phyloP scores from a whole-genome alignment of 2,797 vertebrate species.

The Cyclopterus lumpus region DNA sequence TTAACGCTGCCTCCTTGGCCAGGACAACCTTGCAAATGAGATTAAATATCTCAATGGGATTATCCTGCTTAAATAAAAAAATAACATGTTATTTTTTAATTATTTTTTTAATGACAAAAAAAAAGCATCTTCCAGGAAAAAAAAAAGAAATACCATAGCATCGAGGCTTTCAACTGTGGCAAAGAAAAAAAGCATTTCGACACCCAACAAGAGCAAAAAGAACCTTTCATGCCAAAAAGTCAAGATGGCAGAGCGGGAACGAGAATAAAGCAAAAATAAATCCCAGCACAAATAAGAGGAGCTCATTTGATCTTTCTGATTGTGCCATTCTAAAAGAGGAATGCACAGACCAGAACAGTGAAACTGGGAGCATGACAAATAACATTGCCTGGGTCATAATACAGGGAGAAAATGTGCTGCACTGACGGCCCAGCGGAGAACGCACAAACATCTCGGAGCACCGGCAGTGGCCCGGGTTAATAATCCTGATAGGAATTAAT shows the following conservation, averaged over 20 bases:
- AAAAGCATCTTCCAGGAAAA: neutral
- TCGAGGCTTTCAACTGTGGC: conserved; percentile 27
- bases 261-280: conserved; percentile 49
- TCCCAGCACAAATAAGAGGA: conserved; percentile 52
- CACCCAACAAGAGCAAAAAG: conserved; percentile 28
- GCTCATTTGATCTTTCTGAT: conserved; percentile 56
- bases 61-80: neutral
- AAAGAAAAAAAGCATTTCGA: conserved; percentile 31
- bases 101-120: no score
- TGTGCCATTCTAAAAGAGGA: conserved; percentile 49
- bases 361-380: conserved; percentile 69
- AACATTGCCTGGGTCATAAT: conserved; percentile 59
- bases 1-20: neutral
- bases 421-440: conserved; percentile 54
- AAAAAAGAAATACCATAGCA: neutral
- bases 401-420: conserved; percentile 65
- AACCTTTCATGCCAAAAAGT: conserved; percentile 33
- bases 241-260: conserved; percentile 17
- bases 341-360: conserved; percentile 41
- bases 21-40: neutral
- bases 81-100: no score
- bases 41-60: neutral
- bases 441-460: conserved; percentile 50
- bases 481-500: conserved; percentile 75
- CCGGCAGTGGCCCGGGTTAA: conserved; percentile 67